Evolutionary conservation across 2,797 vertebrate species (phyloP), one percentile per base, ranked within the genome.

Genomic region (Nothura maculosa): DNA sequence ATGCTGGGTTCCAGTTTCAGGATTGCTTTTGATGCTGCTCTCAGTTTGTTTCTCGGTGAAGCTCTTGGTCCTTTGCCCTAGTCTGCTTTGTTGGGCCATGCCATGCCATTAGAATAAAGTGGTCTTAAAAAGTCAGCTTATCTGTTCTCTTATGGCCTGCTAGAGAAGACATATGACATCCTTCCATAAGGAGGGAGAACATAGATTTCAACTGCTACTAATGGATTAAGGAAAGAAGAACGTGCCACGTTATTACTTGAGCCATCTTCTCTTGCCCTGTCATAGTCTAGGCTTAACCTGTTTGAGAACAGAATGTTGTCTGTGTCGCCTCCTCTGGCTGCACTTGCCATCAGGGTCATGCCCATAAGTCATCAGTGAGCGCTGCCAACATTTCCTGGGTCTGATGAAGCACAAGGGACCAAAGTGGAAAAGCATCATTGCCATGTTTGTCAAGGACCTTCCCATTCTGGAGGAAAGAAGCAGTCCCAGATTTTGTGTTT

Each of bases 241-340:
- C 45, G 18, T 42, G 19, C 30, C 21, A 24, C 25, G 40, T 52
- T 19, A 27, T 74, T 61, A 52, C 45, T 34, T 63, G 61, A 87
- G 12, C 13, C 42, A 16, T 30, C 14, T 60, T 24, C 7, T 7
- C 22, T 73, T 55, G 30, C 10, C n/a, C 19, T 55, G 66, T 77
- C 57, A 30, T 70, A 77, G 69, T 57, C 22, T n/a, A 50, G 18
- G 9, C 85, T 87, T 83, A 68, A 81, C 9, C 9, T 70, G n/a
- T 32, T 20, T 43, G 52, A 72, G 27, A 30, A 57, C 62, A 55
- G 63, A 81, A 27, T 75, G 12, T 30, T 81, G 52, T 45, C 28
- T 2, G 0, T 67, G 70, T 63, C 3, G 15, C 5, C 12, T 77
- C 5, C 8, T 76, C 25, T 7, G 7, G 19, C 7, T n/a, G 12